Conservation (phyloP, 2,797 vertebrate species). For the Dallia pectoralis region DNA sequence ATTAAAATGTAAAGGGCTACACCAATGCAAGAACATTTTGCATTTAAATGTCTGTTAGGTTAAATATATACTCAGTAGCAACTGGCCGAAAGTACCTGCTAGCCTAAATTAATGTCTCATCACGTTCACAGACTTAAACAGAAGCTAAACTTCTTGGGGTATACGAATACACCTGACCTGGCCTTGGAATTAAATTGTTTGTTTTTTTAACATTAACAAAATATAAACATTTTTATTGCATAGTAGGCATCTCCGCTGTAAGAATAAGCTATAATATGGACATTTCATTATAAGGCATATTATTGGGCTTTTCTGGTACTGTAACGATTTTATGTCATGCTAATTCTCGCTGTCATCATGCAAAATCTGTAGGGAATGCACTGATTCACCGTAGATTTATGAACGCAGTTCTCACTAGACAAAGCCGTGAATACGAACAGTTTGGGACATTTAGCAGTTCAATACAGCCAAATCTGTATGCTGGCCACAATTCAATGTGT, state of each 20-base stretch:
- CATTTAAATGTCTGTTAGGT: slow-evolving; percentile 1
- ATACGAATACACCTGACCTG: background rate
- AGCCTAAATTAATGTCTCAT: slow-evolving; percentile 19
- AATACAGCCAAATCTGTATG: background rate
- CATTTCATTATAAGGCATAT: too few species aligned
- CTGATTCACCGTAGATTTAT: too few species aligned
- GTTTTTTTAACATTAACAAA: background rate
- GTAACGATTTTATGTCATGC: too few species aligned
- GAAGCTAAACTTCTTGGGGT: background rate
- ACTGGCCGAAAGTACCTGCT: slow-evolving; percentile 1
- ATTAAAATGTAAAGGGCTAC: background rate
- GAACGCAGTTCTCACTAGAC: background rate
- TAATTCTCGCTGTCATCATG: too few species aligned
- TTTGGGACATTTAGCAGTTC: background rate
- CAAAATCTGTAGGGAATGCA: too few species aligned
- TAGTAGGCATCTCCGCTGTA: background rate
- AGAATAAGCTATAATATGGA: too few species aligned
- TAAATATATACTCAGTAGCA: slow-evolving; percentile 28
- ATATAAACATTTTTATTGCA: background rate
- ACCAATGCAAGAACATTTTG: background rate
- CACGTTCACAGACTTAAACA: background rate
- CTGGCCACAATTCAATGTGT: background rate
- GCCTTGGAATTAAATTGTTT: background rate
- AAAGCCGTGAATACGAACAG: background rate
- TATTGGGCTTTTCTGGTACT: too few species aligned